Evolutionary conservation across 2,888 invertebrate genomes (phyloP).

Genomic region (Tipula confusa): DNA sequence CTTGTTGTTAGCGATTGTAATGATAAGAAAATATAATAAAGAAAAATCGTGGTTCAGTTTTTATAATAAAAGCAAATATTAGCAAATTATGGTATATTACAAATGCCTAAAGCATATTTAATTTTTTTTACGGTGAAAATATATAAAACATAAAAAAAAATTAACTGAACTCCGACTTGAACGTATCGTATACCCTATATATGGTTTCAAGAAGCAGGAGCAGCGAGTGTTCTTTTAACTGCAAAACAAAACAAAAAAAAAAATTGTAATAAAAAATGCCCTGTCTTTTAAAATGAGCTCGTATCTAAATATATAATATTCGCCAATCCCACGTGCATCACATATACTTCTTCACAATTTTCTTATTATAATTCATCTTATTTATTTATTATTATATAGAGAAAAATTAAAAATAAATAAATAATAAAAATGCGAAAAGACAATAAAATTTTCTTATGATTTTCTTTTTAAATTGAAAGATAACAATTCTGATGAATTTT

Average conservation of each 20-base stretch:
- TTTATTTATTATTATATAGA: not conserved
- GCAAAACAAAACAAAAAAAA: not conserved
- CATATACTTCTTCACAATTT: not conserved
- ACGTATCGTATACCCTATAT: not conserved
- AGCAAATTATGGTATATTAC: constrained; percentile 31
- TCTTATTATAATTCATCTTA: not conserved
- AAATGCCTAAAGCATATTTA: constrained; percentile 31
- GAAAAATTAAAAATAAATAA: constrained; percentile 9
- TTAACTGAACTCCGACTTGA: constrained; percentile 13
- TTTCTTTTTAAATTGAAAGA: constrained; percentile 20
- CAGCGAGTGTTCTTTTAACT: constrained; percentile 25
- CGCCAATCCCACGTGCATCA: not conserved
- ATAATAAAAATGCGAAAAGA: not conserved
- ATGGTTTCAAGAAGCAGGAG: not conserved
- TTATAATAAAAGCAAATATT: constrained; percentile 31
- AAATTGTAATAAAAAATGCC: constrained; percentile 13
- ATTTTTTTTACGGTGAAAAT: constrained; percentile 30
- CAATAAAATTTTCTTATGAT: constrained; percentile 12
- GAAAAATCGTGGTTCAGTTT: not conserved
- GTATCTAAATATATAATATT: not conserved
- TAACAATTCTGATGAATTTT: not conserved
- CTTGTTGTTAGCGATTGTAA: constrained; percentile 31
- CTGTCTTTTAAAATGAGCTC: constrained; percentile 20
- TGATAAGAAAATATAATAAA: constrained; percentile 31
- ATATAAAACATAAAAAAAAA: constrained; percentile 27